Conservation (phyloP, 2,888 invertebrate species). For the Parnassius smintheus region DNA sequence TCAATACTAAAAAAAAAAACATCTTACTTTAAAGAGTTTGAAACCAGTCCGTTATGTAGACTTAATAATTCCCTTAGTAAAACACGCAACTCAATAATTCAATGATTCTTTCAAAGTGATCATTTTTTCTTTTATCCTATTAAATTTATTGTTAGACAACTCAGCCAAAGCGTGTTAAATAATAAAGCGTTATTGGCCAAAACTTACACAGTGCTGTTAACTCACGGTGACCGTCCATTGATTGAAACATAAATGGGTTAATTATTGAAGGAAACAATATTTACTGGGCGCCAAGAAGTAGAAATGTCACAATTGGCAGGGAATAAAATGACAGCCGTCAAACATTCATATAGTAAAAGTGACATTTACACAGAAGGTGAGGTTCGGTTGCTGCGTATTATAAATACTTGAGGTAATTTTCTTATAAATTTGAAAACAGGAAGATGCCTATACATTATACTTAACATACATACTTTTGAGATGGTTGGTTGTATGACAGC, state of each 20-base stretch:
- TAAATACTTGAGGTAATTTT: no score
- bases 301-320: slow-evolving; percentile 1
- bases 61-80: not conserved
- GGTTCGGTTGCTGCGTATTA: no score
- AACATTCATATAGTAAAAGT: no score
- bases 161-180: slow-evolving; percentile 8
- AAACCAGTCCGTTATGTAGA: no score
- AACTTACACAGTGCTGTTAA: slow-evolving; percentile 17
- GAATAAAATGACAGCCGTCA: not conserved
- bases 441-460: no score
- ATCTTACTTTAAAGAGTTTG: no score
- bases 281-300: slow-evolving; percentile 5
- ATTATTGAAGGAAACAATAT: not conserved
- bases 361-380: no score
- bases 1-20: no score
- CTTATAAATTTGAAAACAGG: no score
- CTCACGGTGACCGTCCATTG: slow-evolving; percentile 10
- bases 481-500: no score
- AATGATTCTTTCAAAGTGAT: not conserved
- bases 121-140: not conserved
- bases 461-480: no score
- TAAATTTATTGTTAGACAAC: not conserved
- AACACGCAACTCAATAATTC: not conserved
- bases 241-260: slow-evolving; percentile 11
- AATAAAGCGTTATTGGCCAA: slow-evolving; percentile 22